Evolutionary conservation across 2,888 invertebrate species (phyloP).

Genomic region (Nebria brevicollis): DNA sequence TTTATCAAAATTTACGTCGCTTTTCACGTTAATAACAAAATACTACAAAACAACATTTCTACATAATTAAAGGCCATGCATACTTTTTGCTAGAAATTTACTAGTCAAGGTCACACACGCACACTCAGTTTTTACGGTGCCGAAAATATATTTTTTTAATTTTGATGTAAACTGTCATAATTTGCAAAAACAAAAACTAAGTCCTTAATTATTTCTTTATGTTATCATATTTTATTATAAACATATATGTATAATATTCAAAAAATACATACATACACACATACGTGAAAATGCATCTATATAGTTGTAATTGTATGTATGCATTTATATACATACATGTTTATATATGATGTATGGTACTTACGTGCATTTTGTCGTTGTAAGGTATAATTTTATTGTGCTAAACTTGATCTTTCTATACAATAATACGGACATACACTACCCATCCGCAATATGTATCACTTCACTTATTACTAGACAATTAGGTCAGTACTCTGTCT

Average conservation of each 20-base stretch:
- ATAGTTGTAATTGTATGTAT: background rate
- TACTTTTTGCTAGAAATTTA: background rate
- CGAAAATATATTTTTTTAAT: background rate
- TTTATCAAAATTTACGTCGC: conserved; percentile 22
- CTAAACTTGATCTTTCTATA: conserved; percentile 22
- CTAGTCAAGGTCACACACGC: conserved; percentile 10
- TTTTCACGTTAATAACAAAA: conserved; percentile 43
- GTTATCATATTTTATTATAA: too few species aligned
- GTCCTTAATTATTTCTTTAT: too few species aligned
- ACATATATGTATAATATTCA: too few species aligned
- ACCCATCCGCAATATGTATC: conserved; percentile 35
- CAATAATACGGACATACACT: conserved; percentile 13
- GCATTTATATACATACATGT: background rate
- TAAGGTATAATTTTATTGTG: conserved; percentile 11
- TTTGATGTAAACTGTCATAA: background rate
- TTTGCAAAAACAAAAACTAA: too few species aligned
- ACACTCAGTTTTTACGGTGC: background rate
- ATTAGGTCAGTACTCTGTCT: conserved; percentile 62
- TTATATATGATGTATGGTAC: background rate
- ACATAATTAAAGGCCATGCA: background rate
- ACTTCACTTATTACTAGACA: conserved; percentile 58
- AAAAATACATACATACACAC: background rate
- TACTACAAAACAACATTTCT: conserved; percentile 27
- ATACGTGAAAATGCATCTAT: background rate
- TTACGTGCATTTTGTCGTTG: conserved; percentile 8